Evolutionary conservation across 2,797 vertebrate species (phyloP).

Genomic region (Tauraco hartlaubi): DNA sequence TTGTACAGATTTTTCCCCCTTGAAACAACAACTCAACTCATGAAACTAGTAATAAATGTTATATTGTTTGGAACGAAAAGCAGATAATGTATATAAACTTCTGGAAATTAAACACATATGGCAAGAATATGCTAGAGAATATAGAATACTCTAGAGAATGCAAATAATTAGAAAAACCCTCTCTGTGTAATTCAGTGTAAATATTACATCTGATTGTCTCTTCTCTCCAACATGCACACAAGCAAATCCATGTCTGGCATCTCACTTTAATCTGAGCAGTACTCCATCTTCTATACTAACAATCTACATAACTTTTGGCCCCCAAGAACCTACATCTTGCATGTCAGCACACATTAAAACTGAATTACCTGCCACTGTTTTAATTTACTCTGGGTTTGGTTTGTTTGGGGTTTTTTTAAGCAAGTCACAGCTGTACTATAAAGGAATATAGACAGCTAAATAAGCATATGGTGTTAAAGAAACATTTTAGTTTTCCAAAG

Average conservation of each 20-base stretch:
- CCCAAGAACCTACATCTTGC: neutral
- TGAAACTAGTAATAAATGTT: conserved; percentile 13
- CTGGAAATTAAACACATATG: conserved; percentile 35
- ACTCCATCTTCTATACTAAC: neutral
- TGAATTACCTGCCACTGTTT: neutral
- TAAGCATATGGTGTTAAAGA: neutral
- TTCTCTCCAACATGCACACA: neutral
- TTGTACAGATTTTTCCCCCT: neutral
- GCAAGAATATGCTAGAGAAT: neutral
- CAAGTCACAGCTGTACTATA: neutral
- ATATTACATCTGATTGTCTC: neutral
- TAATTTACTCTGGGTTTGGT: neutral
- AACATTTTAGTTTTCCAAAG: neutral
- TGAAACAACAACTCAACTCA: neutral
- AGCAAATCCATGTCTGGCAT: neutral
- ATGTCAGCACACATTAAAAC: neutral
- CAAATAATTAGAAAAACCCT: neutral
- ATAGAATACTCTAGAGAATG: neutral
- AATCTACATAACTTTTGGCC: neutral
- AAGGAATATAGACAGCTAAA: neutral
- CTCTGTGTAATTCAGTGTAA: neutral
- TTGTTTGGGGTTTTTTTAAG: neutral
- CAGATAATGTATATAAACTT: conserved; percentile 41
- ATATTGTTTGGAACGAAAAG: neutral
- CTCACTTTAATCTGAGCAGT: neutral